Evolutionary conservation across 1,140 invertebrate genomes (phyloP).

Genomic region (Drosophila ironensis): DNA sequence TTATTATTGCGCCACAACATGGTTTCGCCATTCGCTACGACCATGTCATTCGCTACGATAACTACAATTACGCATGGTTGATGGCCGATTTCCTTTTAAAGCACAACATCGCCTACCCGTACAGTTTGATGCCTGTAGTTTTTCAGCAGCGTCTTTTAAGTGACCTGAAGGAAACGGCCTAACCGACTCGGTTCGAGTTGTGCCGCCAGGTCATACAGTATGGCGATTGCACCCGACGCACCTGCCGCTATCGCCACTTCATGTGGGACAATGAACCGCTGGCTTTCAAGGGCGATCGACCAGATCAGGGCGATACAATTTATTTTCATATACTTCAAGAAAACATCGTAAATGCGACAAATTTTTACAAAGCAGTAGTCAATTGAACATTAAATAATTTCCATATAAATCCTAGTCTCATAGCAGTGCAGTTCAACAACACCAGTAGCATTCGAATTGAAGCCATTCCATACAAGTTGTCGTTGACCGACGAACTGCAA

Average conservation of each 20-base stretch:
- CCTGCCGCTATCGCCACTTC: conserved; percentile 23
- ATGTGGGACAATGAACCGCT: background rate
- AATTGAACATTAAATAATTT: too few species aligned
- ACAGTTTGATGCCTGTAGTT: background rate
- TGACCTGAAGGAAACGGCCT: too few species aligned
- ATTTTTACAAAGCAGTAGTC: too few species aligned
- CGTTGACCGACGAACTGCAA: background rate
- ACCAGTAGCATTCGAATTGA: conserved; percentile 2
- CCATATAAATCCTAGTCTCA: too few species aligned
- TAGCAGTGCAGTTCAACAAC: background rate
- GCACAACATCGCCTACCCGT: conserved; percentile 7
- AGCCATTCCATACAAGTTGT: too few species aligned
- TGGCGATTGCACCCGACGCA: conserved; percentile 28
- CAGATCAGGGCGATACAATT: background rate
- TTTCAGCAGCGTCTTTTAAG: background rate
- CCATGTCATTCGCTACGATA: background rate
- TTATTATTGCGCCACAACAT: conserved; percentile 3
- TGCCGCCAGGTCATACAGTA: conserved; percentile 25
- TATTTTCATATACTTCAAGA: conserved; percentile 9
- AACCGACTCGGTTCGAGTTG: too few species aligned
- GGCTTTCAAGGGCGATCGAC: background rate
- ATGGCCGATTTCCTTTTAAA: conserved; percentile 30
- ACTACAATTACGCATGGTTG: conserved; percentile 12
- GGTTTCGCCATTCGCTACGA: conserved; percentile 25
- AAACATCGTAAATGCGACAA: too few species aligned